Percentiles rank a stretch among this genome's conserved stretches.
These are phyloP conservation scores for Albula glossodonta DNA, from an alignment of 2,113 vertebrate species.

Conservation along the genomic window DNA sequence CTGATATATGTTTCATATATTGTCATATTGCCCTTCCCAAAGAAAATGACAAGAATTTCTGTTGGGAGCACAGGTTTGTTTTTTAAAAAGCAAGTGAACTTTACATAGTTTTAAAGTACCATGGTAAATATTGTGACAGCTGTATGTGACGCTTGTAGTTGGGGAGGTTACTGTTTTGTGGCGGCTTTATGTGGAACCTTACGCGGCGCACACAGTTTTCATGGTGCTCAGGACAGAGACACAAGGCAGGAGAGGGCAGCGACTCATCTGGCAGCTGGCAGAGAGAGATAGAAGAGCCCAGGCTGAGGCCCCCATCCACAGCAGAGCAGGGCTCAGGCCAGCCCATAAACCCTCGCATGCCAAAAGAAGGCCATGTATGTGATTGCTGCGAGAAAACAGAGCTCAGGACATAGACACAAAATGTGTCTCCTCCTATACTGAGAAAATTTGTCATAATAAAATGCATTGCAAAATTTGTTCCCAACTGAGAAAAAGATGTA, in stretches of 20 bases:
- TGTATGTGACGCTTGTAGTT: too few relatives aligned
- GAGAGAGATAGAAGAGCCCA: not conserved
- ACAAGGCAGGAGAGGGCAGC: not conserved
- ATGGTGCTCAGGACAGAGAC: not conserved
- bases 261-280: not conserved
- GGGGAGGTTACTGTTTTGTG: not conserved
- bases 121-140: not conserved
- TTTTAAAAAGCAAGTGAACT: not conserved
- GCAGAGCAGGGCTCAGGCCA: not conserved
- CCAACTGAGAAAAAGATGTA: not conserved
- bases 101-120: not conserved
- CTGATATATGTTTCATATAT: too few relatives aligned
- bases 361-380: not conserved
- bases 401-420: not conserved
- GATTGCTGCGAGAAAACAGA: not conserved
- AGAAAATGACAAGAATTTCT: too few relatives aligned
- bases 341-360: not conserved
- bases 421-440: not conserved
- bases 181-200: not conserved
- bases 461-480: not conserved
- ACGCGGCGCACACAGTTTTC: not conserved
- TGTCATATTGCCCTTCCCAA: too few relatives aligned
- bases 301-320: not conserved
- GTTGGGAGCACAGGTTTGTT: too few relatives aligned
- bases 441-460: not conserved